These are phyloP conservation scores for Gambusia affinis DNA, from an alignment of 2,113 vertebrate species.

Conservation along the genomic window DNA sequence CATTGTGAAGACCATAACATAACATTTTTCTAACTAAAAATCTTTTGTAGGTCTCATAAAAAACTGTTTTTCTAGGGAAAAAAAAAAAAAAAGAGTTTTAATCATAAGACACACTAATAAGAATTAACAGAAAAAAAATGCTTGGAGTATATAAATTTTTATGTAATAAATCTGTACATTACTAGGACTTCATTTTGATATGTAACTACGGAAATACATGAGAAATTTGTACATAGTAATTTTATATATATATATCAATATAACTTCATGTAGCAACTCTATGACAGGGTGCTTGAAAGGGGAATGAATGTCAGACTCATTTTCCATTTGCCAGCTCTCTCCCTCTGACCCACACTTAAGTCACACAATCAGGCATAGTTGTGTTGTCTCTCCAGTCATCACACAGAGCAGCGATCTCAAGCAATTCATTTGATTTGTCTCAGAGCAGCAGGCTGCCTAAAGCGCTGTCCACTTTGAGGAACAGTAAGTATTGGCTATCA, in stretches of 20 bases:
- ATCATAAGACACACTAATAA: no score
- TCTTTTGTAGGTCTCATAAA: no score
- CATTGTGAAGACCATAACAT: background rate
- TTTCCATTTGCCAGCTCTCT: constrained; percentile 3
- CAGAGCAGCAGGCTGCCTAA: constrained; percentile 32
- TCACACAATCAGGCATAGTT: constrained; percentile 27
- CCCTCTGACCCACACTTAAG: constrained; percentile 14
- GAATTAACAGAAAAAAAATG: no score
- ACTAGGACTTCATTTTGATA: no score
- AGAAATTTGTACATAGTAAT: background rate
- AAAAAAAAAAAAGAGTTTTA: no score
- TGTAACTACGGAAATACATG: background rate
- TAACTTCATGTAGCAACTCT: background rate
- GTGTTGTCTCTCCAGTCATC: constrained; percentile 12
- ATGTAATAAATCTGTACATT: no score
- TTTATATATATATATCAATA: background rate
- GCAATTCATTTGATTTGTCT: constrained; percentile 52
- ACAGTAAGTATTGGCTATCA: constrained; percentile 10
- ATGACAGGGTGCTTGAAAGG: constrained; percentile 2
- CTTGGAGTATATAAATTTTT: no score
- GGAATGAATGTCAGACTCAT: background rate
- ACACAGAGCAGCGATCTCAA: constrained; percentile 16
- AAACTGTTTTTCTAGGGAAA: no score
- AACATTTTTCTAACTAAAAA: no score
- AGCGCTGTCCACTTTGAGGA: constrained; percentile 6